Evolutionary conservation across 2,888 invertebrate species (phyloP), one percentile per base, ranked within the genome.

Genomic region (Metalampra italica): DNA sequence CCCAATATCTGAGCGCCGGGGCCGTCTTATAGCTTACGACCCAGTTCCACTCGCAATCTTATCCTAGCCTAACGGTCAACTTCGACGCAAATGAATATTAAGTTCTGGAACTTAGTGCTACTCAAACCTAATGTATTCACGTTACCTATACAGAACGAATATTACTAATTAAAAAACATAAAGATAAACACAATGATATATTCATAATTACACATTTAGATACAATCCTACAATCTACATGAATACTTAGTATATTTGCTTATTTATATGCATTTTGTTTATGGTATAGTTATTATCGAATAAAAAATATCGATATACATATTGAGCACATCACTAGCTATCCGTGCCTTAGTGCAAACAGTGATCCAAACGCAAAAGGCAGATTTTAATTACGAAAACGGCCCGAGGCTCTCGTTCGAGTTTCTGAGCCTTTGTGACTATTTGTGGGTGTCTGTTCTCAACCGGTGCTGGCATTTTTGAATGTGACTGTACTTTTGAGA

Each of bases 311-410:
- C 41, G 41, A 42, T 42, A 42, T 12, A 42, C 9, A 22, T 22
- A 22, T 22, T 22, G 9, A 29, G 29, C 29, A 7, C 46, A 44
- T 29, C 51, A 43, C 51, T 51, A 47, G 43, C 44, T 9, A 42
- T 38, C 47, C 37, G 36, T 43, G 14, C 41, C 44, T 8, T 9
- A 44, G 11, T 46, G 60, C 64, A 66, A 62, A 69, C 66, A 60
- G 55, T 43, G n/a, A 15, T 52, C 66, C 58, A 62, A 72, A 73
- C 68, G 78, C 75, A 78, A 86, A 83, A 78, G 81, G 80, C 80
- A 67, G 74, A 78, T 84, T 86, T 86, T 87, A 86, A 87, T 87
- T 84, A 86, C 79, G 75, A 64, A 64, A 71, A 71, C 75, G 62
- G 81, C 81, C 79, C 53, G 60, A 49, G 64, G 81, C 64, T 57